Evolutionary conservation across 2,113 vertebrate species (phyloP).

Genomic region (Chloroceryle aenea): DNA sequence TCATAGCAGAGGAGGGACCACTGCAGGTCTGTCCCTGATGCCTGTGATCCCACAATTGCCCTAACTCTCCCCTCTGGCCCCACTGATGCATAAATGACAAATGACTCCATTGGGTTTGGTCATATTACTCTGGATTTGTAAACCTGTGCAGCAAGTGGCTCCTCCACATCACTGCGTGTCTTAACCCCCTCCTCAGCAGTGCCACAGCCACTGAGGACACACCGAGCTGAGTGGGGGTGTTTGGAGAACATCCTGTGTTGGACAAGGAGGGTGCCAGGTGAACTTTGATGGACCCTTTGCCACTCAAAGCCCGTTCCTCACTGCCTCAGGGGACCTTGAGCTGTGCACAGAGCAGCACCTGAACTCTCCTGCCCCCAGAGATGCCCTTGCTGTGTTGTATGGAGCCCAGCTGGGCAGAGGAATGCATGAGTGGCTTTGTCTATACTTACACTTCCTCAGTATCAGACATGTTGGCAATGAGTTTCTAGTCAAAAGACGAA

Average conservation of each 20-base stretch:
- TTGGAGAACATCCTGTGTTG: background rate
- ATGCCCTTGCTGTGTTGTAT: fast-evolving
- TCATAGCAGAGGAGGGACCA: background rate
- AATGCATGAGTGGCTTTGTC: background rate
- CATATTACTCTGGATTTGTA: background rate
- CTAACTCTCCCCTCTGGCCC: background rate
- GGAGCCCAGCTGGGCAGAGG: background rate
- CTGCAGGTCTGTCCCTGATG: background rate
- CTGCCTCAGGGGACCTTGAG: fast-evolving
- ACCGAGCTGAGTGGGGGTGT: background rate
- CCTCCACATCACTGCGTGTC: background rate
- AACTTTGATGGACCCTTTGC: background rate
- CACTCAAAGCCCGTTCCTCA: background rate
- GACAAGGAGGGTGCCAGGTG: background rate
- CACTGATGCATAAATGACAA: background rate
- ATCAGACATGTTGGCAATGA: slow-evolving; percentile 88
- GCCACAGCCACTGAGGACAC: fast-evolving
- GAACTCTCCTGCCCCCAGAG: fast-evolving
- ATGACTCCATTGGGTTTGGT: background rate
- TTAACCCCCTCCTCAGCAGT: background rate
- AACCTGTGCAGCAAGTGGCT: background rate
- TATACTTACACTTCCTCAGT: slow-evolving; percentile 90
- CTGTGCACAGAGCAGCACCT: background rate
- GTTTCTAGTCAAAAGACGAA: slow-evolving; percentile 69
- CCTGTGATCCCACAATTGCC: background rate